Percentiles rank a stretch among this genome's conserved stretches.
phyloP scores from a whole-genome alignment of 2,113 vertebrate species.

The Maccullochella peelii region DNA sequence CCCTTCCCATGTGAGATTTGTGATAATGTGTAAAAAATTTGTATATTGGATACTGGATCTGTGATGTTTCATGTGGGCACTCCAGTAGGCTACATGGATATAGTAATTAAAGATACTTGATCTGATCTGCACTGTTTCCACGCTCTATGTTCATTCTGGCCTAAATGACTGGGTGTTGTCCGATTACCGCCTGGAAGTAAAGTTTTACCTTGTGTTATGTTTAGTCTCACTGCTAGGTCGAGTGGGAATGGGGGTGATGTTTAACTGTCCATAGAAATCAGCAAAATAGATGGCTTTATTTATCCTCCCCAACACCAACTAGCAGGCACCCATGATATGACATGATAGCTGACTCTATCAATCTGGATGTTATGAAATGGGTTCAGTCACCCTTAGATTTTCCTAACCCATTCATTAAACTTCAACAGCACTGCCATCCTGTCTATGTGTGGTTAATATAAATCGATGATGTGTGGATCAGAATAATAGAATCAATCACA shows the following conservation, averaged over 20 bases:
- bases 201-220: constrained; percentile 38
- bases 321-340: background rate
- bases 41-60: background rate
- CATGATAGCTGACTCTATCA: background rate
- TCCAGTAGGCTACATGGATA: background rate
- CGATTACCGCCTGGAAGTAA: constrained; percentile 15
- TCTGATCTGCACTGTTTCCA: constrained; percentile 1
- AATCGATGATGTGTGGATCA: background rate
- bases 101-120: constrained; percentile 13
- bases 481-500: background rate
- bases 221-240: constrained; percentile 52
- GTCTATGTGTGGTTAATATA: background rate
- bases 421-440: background rate
- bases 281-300: background rate
- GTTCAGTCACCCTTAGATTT: background rate
- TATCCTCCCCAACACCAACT: background rate
- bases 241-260: constrained; percentile 37
- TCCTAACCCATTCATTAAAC: background rate
- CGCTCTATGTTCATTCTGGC: constrained; percentile 9
- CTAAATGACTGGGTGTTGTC: constrained; percentile 61
- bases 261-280: constrained; percentile 6
- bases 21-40: background rate
- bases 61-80: constrained; percentile 1
- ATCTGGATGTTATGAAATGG: background rate
- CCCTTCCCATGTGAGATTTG: background rate